phyloP scores from a whole-genome alignment of 1,140 invertebrate genomes.

The Heliconius hermathena region DNA sequence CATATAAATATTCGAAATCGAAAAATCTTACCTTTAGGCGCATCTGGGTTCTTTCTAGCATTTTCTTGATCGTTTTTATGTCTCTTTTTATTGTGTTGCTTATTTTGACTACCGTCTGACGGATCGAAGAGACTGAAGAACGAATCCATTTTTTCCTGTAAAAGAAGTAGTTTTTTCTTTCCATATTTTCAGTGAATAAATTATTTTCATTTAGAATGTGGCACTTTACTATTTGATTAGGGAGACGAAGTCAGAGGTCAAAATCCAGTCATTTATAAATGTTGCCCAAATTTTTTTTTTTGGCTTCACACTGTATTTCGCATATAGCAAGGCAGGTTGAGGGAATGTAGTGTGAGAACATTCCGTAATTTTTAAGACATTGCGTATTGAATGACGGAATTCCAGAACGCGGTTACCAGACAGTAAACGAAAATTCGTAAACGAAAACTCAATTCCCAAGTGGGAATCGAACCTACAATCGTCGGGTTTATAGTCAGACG shows the following conservation, averaged over 20 bases:
- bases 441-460: no score
- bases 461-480: no score
- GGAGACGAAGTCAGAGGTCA: background rate
- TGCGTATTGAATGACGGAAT: no score
- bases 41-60: slow-evolving; percentile 61
- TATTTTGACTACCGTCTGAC: slow-evolving; percentile 65
- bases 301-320: background rate
- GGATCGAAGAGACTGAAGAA: slow-evolving; percentile 91
- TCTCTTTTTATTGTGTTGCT: slow-evolving; percentile 54
- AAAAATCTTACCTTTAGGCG: slow-evolving; percentile 57
- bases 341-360: background rate
- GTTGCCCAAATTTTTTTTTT: no score
- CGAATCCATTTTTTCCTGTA: slow-evolving; percentile 85
- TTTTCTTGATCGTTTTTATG: slow-evolving; percentile 61
- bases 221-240: no score
- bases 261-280: no score
- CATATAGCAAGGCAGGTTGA: background rate
- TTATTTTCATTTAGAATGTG: no score
- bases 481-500: no score
- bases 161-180: slow-evolving; percentile 23
- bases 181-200: no score
- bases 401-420: no score
- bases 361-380: no score
- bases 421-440: no score
- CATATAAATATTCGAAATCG: background rate